Evolutionary conservation across 2,113 vertebrate genomes (phyloP).

Genomic region (Phaethornis superciliosus): DNA sequence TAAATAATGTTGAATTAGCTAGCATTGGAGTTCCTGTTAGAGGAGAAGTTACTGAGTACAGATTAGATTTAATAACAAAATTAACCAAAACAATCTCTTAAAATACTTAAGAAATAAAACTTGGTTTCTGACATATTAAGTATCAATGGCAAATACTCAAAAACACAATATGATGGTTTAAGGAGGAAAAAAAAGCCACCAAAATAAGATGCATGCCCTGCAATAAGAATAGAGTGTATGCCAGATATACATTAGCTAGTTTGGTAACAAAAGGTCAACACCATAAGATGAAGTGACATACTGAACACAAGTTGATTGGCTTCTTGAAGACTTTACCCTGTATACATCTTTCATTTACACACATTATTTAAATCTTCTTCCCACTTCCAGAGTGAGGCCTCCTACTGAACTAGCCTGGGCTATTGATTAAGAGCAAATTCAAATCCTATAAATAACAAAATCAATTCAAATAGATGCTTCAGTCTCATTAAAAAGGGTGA

Average conservation of each 20-base stretch:
- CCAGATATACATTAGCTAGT: not conserved
- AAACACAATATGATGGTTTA: not conserved
- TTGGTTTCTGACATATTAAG: not conserved
- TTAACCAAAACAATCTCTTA: not conserved
- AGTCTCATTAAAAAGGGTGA: not conserved
- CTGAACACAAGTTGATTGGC: not conserved
- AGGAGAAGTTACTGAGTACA: not conserved
- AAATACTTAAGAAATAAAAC: not conserved
- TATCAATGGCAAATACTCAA: not conserved
- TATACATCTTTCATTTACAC: not conserved
- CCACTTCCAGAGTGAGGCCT: not conserved
- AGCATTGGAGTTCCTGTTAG: not conserved
- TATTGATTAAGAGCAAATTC: not conserved
- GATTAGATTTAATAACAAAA: not conserved
- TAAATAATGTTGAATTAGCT: not conserved
- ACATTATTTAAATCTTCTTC: not conserved
- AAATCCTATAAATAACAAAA: not conserved
- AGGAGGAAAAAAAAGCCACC: not conserved
- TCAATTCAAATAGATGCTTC: not conserved
- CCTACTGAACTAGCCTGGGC: not conserved
- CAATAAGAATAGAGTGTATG: not conserved
- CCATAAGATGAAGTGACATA: not conserved
- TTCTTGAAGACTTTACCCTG: not conserved
- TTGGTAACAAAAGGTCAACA: not conserved
- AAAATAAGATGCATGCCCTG: not conserved